These are phyloP conservation scores for Myodes glareolus DNA, from an alignment of 2,113 vertebrate genomes.

Conservation along the genomic window DNA sequence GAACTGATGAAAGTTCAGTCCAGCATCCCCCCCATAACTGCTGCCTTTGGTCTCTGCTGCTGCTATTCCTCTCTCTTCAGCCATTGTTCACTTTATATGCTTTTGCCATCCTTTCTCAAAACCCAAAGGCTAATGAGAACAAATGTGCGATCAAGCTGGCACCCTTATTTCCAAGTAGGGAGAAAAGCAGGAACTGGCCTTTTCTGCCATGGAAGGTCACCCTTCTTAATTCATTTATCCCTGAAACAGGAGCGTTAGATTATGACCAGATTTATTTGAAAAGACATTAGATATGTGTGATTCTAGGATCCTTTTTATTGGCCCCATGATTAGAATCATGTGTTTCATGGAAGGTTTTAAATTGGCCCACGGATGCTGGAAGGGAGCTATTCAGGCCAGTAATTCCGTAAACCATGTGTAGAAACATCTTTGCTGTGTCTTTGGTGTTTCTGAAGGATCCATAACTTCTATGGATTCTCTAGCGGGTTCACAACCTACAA, in stretches of 20 bases:
- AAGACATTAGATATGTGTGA: not conserved
- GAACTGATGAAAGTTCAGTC: not conserved
- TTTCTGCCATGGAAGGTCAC: not conserved
- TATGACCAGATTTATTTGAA: not conserved
- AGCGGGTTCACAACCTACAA: not conserved
- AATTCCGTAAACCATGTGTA: conserved; percentile 4
- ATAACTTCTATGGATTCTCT: not conserved
- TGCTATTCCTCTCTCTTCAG: not conserved
- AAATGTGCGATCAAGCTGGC: not conserved
- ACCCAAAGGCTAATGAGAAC: not conserved
- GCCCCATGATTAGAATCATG: not conserved
- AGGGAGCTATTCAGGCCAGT: not conserved
- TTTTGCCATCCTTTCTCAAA: not conserved
- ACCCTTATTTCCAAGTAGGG: not conserved
- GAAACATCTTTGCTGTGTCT: not conserved
- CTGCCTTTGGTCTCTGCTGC: not conserved
- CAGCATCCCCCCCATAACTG: not conserved
- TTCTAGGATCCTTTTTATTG: conserved; percentile 7
- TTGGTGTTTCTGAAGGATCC: not conserved
- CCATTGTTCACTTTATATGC: not conserved
- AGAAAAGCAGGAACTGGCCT: not conserved
- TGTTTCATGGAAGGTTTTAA: not conserved
- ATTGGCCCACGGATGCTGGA: not conserved
- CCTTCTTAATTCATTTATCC: not conserved
- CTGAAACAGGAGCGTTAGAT: not conserved